Conservation (phyloP, 2,113 vertebrate genomes). For the Chaenocephalus aceratus region DNA sequence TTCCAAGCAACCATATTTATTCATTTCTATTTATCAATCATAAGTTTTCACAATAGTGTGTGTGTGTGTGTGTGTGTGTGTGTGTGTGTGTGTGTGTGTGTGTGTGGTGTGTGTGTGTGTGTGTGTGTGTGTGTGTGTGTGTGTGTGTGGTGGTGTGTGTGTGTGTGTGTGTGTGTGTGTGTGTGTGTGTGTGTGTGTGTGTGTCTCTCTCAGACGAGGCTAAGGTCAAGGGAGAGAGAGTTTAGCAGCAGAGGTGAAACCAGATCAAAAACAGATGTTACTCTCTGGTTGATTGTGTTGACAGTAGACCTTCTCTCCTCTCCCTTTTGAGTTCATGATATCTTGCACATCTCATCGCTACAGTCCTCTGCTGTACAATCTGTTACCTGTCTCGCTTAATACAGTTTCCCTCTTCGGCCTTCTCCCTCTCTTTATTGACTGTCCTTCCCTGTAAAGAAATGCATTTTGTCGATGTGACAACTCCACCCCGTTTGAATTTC, state of each 20-base stretch:
- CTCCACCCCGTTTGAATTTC: conserved; percentile 56
- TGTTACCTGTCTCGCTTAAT: conserved; percentile 14
- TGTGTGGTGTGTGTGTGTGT: too few relatives aligned
- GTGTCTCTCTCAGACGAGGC: neutral
- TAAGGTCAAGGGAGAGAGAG: conserved; percentile 63
- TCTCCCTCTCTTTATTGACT: conserved; percentile 9
- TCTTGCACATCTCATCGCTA: conserved; percentile 34
- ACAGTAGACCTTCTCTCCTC: conserved; percentile 47
- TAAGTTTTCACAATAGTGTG: too few relatives aligned
- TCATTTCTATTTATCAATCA: too few relatives aligned
- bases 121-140: too few relatives aligned
- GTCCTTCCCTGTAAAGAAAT: conserved; percentile 10
- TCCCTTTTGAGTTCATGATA: conserved; percentile 13
- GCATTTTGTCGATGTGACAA: conserved; percentile 41
- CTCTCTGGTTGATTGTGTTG: conserved; percentile 64
- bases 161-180: too few relatives aligned
- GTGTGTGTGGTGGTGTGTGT: too few relatives aligned
- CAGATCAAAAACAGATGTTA: conserved; percentile 64
- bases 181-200: too few relatives aligned
- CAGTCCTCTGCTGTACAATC: conserved; percentile 29
- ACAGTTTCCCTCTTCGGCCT: conserved; percentile 11
- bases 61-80: too few relatives aligned
- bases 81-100: too few relatives aligned
- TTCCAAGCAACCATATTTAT: too few relatives aligned
- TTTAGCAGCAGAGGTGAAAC: conserved; percentile 26